These are phyloP conservation scores for Probaryconus sp. DNA, from an alignment of 1,140 invertebrate species.

Conservation along the genomic window DNA sequence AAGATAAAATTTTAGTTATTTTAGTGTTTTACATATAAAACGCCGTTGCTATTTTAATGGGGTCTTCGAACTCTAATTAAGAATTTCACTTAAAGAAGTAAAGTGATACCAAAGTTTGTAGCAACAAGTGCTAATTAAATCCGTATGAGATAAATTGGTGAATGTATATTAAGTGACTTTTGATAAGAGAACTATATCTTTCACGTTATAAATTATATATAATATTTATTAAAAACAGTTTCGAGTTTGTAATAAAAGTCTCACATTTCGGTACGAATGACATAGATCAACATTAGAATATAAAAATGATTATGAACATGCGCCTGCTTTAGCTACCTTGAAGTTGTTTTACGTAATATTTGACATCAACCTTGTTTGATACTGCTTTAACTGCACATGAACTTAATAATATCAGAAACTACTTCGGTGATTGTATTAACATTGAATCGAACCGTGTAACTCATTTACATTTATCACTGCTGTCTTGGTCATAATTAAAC, in stretches of 20 bases:
- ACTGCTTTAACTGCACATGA: conserved; percentile 24
- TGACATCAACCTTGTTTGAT: conserved; percentile 56
- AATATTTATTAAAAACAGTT: too few relatives aligned
- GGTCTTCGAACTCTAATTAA: neutral
- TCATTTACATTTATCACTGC: conserved; percentile 23
- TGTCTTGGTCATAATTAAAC: conserved; percentile 2
- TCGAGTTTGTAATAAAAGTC: too few relatives aligned
- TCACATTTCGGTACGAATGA: too few relatives aligned
- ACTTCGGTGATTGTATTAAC: conserved; percentile 32
- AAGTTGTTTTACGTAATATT: conserved; percentile 29
- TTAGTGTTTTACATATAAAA: too few relatives aligned
- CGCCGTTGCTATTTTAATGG: conserved; percentile 2
- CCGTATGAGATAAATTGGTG: conserved; percentile 10
- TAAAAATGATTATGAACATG: conserved; percentile 14
- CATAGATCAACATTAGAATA: neutral
- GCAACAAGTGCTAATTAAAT: conserved; percentile 25
- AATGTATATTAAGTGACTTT: neutral
- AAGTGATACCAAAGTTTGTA: neutral
- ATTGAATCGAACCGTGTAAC: conserved; percentile 30
- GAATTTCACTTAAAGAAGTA: conserved; percentile 11
- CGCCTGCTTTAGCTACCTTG: conserved; percentile 11
- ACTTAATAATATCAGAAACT: conserved; percentile 28
- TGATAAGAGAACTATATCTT: too few relatives aligned
- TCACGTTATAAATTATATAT: too few relatives aligned
- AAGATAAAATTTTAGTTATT: too few relatives aligned